phyloP scores from a whole-genome alignment of 2,888 invertebrate genomes.

The Trachelus iudaicus region DNA sequence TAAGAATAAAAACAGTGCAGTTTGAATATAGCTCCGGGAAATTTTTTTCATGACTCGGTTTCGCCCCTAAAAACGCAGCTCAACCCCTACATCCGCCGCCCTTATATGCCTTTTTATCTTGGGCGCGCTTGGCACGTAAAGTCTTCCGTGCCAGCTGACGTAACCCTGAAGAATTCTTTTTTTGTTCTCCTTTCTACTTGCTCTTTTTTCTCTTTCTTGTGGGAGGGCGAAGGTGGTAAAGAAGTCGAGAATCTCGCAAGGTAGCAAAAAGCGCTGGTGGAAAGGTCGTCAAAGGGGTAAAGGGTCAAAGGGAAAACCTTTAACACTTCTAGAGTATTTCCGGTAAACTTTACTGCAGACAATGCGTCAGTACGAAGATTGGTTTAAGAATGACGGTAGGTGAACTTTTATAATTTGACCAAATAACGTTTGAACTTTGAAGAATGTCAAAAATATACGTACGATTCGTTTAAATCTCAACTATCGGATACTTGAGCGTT shows the following conservation, averaged over 20 bases:
- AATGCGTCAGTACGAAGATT: neutral
- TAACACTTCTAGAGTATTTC: neutral
- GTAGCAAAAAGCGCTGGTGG: neutral
- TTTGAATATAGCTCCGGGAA: neutral
- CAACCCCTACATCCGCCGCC: neutral
- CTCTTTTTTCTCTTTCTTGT: neutral
- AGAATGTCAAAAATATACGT: neutral
- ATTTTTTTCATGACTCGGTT: neutral
- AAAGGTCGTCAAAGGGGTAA: neutral
- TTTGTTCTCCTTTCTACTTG: neutral
- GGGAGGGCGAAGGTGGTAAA: neutral
- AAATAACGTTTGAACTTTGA: neutral
- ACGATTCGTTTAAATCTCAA: neutral
- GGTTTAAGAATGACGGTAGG: neutral
- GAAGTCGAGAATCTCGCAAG: neutral
- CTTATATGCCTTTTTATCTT: neutral
- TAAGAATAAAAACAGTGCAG: neutral
- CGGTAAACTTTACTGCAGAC: neutral
- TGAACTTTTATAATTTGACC: neutral
- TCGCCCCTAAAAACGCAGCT: neutral
- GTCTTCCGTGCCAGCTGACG: neutral
- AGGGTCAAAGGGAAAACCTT: neutral
- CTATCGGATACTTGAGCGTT: neutral
- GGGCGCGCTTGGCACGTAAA: neutral
- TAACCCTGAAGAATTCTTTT: neutral